These are phyloP conservation scores for Caenorhabditis sp. DNA, from an alignment of 2,888 invertebrate species.

Conservation along the genomic window DNA sequence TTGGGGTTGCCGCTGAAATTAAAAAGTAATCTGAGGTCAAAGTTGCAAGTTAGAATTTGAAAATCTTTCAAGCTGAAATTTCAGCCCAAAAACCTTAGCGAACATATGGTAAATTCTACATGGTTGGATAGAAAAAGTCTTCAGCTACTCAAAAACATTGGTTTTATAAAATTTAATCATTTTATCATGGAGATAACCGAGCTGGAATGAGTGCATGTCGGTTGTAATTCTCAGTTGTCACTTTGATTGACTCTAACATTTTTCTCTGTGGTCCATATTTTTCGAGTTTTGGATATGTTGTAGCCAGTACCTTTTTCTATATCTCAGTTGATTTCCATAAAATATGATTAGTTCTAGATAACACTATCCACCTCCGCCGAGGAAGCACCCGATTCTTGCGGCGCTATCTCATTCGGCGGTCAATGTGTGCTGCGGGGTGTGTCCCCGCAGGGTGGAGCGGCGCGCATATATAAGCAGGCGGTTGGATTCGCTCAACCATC, in stretches of 20 bases:
- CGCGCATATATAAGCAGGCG: slow-evolving; percentile 27
- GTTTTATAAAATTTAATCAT: neutral
- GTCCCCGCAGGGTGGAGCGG: slow-evolving; percentile 59
- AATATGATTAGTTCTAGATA: neutral
- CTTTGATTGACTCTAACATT: slow-evolving; percentile 8
- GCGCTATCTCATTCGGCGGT: slow-evolving; percentile 25
- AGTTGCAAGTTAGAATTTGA: slow-evolving; percentile 21
- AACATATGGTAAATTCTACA: slow-evolving; percentile 3
- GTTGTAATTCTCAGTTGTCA: neutral
- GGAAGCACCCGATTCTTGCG: neutral
- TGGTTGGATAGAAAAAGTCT: slow-evolving; percentile 18
- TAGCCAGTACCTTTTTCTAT: neutral
- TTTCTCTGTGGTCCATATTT: neutral
- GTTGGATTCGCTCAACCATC: neutral
- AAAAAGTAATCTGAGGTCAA: slow-evolving; percentile 12
- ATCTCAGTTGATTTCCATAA: no score
- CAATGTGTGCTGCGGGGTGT: slow-evolving; percentile 14
- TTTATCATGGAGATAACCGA: slow-evolving; percentile 9
- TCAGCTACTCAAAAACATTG: slow-evolving; percentile 5
- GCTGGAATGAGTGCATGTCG: neutral
- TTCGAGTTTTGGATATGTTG: slow-evolving; percentile 20
- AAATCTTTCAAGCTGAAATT: neutral
- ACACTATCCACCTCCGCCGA: neutral
- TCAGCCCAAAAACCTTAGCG: neutral
- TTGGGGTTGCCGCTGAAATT: slow-evolving; percentile 34